Conservation (phyloP, 2,113 vertebrate species). For the Picathartes gymnocephalus region DNA sequence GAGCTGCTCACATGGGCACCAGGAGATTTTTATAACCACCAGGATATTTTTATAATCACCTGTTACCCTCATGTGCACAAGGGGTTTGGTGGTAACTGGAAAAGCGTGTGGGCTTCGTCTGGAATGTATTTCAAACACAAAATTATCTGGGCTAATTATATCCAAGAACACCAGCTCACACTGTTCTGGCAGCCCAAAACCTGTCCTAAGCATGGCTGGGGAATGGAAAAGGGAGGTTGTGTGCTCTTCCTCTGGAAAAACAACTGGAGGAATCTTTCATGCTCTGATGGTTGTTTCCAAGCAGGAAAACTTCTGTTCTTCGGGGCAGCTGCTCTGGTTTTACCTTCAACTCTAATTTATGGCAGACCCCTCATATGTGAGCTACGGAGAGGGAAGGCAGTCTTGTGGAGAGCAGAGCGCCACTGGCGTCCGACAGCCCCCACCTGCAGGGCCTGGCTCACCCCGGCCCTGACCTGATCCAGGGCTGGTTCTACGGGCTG, state of each 20-base stretch:
- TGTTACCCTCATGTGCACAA: background rate
- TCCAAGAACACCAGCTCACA: background rate
- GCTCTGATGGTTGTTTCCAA: background rate
- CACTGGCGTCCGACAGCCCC: background rate
- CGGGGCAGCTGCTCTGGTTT: background rate
- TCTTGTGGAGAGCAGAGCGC: background rate
- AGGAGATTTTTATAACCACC: background rate
- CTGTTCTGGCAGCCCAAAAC: slow-evolving; percentile 1
- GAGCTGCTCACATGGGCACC: background rate
- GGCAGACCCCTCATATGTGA: background rate
- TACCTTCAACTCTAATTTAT: background rate
- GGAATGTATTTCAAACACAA: background rate
- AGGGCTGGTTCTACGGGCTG: background rate
- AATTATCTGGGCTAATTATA: slow-evolving; percentile 10
- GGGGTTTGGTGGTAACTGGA: background rate
- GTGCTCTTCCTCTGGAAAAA: background rate
- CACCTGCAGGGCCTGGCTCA: background rate
- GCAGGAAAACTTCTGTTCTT: background rate
- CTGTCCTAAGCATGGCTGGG: background rate
- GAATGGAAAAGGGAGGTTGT: background rate
- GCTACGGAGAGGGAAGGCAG: background rate
- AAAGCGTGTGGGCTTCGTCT: background rate
- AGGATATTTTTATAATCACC: background rate
- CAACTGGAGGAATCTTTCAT: background rate
- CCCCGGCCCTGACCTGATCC: background rate